Conservation (phyloP, 2,113 vertebrate genomes). For the Arvicanthis niloticus region DNA sequence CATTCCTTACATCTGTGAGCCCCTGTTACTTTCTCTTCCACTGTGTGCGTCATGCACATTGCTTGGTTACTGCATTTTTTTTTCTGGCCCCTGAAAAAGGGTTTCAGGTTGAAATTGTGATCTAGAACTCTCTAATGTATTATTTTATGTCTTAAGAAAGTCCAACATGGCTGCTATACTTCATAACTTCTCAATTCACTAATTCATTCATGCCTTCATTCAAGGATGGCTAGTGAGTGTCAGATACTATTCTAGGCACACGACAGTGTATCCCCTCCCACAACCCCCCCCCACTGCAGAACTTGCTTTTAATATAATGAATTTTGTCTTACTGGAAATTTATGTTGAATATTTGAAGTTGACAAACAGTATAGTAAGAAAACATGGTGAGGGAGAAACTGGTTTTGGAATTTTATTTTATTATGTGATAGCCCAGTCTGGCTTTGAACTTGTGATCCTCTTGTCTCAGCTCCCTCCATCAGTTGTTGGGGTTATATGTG, state of each 20-base stretch:
- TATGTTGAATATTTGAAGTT: background rate
- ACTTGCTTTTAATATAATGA: background rate
- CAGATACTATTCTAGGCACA: background rate
- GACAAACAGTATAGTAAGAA: background rate
- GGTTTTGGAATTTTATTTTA: background rate
- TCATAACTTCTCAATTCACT: background rate
- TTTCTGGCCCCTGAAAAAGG: background rate
- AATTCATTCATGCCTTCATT: background rate
- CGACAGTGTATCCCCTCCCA: background rate
- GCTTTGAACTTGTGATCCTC: background rate
- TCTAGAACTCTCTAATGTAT: background rate
- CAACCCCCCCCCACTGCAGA: background rate
- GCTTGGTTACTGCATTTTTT: background rate
- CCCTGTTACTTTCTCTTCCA: background rate
- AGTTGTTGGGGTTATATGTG: background rate
- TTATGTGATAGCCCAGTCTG: background rate
- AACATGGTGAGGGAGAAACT: background rate
- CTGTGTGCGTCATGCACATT: background rate
- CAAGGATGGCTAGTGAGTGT: background rate
- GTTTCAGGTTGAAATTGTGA: background rate
- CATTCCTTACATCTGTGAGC: background rate
- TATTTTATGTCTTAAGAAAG: background rate
- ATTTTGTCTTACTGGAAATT: background rate
- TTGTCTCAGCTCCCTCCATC: background rate
- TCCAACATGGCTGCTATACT: background rate